Evolutionary conservation across 1,140 invertebrate species (phyloP), one percentile per base, ranked within the genome.

Genomic region (Anoplolepis gracilipes): DNA sequence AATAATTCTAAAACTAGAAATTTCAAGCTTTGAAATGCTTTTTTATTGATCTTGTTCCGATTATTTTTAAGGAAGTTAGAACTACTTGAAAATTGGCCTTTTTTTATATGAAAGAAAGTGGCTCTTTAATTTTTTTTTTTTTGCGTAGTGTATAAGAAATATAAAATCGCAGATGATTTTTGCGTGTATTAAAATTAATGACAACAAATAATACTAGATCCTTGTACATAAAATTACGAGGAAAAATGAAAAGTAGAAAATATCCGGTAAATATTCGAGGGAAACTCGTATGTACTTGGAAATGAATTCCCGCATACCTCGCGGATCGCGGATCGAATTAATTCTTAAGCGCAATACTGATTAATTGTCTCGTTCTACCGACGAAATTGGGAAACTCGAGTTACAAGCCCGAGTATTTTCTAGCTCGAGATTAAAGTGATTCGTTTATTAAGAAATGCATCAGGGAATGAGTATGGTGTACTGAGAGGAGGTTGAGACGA

Each of bases 371-470:
- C 65, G 64, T 64, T 75, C 67, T 30, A 55, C 3, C 30, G 33
- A 46, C 33, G 36, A 87, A 85, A 76, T 87, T 85, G 55, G 11
- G 67, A 78, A n/a, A 73, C 33, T 72, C 70, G 89, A 75, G 39
- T 86, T 87, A 84, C 76, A 57, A 55, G 30, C 46, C 6, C 19
- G n/a, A 33, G 62, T 88, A 87, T 57, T 88, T 87, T 55, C 79
- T 84, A 55, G 69, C 62, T 36, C 75, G 28, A 85, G 87, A 90
- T 90, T 90, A 90, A 90, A 90, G 84, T 87, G 85, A 87, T 90
- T 90, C 85, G 87, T 90, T 72, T 90, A 87, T 90, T 90, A 90
- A 90, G 89, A 85, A 90, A 86, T 87, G 78, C 89, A 59, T 67
- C 28, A n/a, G 70, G 69, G 70, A 88, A 85, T 55, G 77, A 86